Base-by-base conservation (phyloP, 2,888 invertebrate species). In the Eudemis profundana region DNA sequence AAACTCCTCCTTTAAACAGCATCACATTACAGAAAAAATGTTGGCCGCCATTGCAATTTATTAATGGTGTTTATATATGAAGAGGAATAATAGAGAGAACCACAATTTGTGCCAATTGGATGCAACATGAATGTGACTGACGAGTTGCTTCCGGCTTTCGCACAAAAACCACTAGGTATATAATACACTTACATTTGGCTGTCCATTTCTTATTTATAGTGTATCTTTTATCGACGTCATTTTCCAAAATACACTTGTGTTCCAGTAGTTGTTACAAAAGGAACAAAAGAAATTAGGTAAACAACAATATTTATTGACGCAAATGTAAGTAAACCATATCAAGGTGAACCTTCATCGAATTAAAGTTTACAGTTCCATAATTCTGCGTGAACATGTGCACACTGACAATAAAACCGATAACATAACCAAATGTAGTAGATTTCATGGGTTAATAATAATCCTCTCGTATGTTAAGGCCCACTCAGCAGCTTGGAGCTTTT, bases 401-500 rank as follows among this genome's bases (percentile, higher is more conserved):
- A 67, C 61, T 74, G 77, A 71, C 68, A 73, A 69, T 74, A 75
- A 69, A 38, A 70, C 69, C 67, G 75, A 78, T 59, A 63, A 23
- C 21, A 19, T 44, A 57, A 63, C 57, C 44, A 62, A 49, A 33
- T 47, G 36, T 33, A 53, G 82, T 82, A 76, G 79, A 82, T 78
- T 82, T 81, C 72, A 75, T 75, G 74, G 70, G 74, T 70, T 75
- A 73, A 68, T 70, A 54, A 62, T 61, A 27, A 27, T 71, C 73
- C 69, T 71, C 73, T 67, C 70, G 72, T 74, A 73, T 76, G 75
- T 75, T 75, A 73, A 74, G 72, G 63, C 78, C 77, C 80, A 81
- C 78, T 80, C 77, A 54, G 70, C 78, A 70, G 71, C 84, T 81
- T 73, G 72, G 50, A 62, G 69, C 72, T 73, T 74, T 81, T 78